Conservation (phyloP, 2,797 vertebrate genomes). For the Poecilia picta region DNA sequence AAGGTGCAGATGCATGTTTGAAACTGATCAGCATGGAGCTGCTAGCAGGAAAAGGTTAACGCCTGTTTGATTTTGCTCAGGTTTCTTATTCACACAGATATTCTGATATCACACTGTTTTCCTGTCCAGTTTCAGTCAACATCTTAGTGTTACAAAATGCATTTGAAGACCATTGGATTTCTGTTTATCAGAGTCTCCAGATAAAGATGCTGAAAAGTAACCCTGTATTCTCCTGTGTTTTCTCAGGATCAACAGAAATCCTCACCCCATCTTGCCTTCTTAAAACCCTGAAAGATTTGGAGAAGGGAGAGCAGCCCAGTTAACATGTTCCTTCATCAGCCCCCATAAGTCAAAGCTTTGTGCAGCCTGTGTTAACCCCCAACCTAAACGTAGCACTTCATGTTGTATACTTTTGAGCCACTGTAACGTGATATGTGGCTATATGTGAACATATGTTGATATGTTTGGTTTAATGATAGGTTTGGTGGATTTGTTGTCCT, state of each 20-base stretch:
- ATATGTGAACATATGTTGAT: too few relatives aligned
- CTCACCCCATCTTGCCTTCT: constrained; percentile 56
- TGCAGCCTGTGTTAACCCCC: neutral
- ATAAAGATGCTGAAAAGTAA: neutral
- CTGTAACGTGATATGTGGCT: neutral
- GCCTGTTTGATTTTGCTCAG: neutral
- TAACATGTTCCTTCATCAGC: constrained; percentile 4
- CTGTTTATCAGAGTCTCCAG: neutral
- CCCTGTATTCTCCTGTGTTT: constrained; percentile 16
- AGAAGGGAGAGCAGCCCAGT: constrained; percentile 43
- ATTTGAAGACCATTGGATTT: neutral
- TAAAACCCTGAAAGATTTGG: constrained; percentile 56
- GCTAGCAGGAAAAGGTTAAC: neutral
- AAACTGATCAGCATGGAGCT: neutral
- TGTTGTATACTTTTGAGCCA: neutral
- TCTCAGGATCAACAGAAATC: constrained; percentile 64
- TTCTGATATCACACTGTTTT: neutral
- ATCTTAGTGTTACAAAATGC: neutral
- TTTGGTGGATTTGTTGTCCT: neutral
- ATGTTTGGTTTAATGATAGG: neutral
- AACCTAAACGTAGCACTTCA: neutral
- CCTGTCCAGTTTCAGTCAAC: neutral
- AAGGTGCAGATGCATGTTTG: neutral
- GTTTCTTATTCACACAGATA: neutral
- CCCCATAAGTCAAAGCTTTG: neutral